Evolutionary conservation across 2,888 invertebrate genomes (phyloP).

Genomic region (Eumerus sabulonum): DNA sequence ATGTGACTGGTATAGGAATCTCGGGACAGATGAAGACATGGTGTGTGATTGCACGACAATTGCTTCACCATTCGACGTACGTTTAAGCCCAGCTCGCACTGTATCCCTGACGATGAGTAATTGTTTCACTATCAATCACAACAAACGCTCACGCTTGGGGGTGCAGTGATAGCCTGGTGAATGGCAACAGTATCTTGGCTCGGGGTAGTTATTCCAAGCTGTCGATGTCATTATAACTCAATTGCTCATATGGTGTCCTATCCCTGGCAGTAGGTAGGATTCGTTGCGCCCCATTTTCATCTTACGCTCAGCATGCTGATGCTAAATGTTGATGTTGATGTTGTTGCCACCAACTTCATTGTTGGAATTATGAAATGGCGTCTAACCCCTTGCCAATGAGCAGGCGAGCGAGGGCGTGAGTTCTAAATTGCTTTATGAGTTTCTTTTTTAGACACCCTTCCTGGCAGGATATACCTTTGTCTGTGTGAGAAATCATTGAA

Average conservation of each 20-base stretch:
- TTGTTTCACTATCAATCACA: constrained; percentile 68
- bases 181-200: constrained; percentile 10
- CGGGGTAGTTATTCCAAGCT: constrained; percentile 75
- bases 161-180: constrained; percentile 15
- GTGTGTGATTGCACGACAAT: constrained; percentile 64
- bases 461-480: constrained; percentile 25
- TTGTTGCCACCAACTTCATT: constrained; percentile 58
- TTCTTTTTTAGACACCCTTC: constrained; percentile 28
- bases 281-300: constrained; percentile 62
- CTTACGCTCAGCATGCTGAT: constrained; percentile 15
- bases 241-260: constrained; percentile 74
- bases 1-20: background rate
- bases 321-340: constrained; percentile 30
- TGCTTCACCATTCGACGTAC: constrained; percentile 41
- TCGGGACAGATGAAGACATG: constrained; percentile 59
- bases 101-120: constrained; percentile 54
- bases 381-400: constrained; percentile 51
- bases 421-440: constrained; percentile 66
- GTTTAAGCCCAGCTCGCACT: background rate
- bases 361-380: constrained; percentile 45
- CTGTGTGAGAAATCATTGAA: constrained; percentile 37
- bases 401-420: constrained; percentile 19
- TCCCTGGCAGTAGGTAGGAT: constrained; percentile 29
- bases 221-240: constrained; percentile 78
- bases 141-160: constrained; percentile 48